A percentile compares a stretch with the other conserved stretches of the same genome.
phyloP scores from a whole-genome alignment of 2,113 vertebrate species.

The Prionailurus viverrinus region DNA sequence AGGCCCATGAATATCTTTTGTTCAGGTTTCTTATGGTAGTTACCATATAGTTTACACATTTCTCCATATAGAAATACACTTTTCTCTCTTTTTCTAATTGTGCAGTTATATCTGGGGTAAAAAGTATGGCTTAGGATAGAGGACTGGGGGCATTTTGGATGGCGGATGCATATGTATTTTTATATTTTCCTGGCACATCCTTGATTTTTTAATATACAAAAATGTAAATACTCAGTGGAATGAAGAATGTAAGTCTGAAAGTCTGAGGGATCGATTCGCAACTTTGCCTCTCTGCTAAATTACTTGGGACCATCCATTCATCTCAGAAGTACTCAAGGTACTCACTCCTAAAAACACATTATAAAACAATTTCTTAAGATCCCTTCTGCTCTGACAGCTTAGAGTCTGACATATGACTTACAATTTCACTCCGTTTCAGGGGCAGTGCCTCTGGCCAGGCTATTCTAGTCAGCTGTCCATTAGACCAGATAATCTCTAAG shows the following conservation, averaged over 20 bases:
- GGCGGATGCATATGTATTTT: neutral
- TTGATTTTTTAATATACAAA: neutral
- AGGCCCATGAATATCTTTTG: too few species aligned
- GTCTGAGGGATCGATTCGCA: neutral
- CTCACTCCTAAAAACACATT: neutral
- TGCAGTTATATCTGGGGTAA: neutral
- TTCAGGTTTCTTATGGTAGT: too few species aligned
- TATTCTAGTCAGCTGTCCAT: neutral
- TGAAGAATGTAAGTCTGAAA: neutral
- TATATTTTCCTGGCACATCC: neutral
- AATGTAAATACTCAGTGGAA: neutral
- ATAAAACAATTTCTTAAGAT: neutral
- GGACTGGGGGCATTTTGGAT: neutral
- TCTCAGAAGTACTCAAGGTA: rapidly evolving
- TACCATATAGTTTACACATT: too few species aligned
- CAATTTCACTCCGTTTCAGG: neutral
- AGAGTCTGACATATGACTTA: too few species aligned
- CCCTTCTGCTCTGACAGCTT: neutral
- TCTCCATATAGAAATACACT: too few species aligned
- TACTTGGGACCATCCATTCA: neutral
- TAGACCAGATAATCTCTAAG: neutral
- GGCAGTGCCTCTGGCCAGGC: neutral
- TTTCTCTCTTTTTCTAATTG: too few species aligned
- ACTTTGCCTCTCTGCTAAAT: neutral
- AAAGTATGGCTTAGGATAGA: neutral